Evolutionary conservation across 2,888 invertebrate species (phyloP), one percentile per base, ranked within the genome.

Genomic region (Ypsolopha scabrella): DNA sequence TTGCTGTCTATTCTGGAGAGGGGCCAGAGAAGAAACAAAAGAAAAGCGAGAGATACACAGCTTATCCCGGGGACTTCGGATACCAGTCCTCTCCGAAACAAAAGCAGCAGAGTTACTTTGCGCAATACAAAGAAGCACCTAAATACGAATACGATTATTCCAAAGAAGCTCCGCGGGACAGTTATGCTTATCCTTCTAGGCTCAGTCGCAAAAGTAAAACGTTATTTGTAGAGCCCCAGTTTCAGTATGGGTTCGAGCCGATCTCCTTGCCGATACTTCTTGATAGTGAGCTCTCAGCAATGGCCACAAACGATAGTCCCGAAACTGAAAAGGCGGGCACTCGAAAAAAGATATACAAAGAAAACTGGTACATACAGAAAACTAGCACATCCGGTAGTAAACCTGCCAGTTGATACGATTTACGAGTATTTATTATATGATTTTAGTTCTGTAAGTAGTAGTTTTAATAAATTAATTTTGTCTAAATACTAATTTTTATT

Each of bases 211-310:
- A 66, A 53, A 65, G 60, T 51, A 77, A 70, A 59, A 80, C 80
- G 39, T 73, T 73, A 53, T 82, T 83, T 53, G 80, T 85, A 41
- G 83, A 85, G 57, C 87, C 87, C 0, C 83, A 80, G 54, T 86
- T 80, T 59, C 85, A 87, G 57, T 87, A 86, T 57, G 87, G 87
- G 7, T 87, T 87, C 61, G 82, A 85, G 55, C 86, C 87, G 8
- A 67, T 81, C 51, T 60, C 72, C 7, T 57, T 81, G 55, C 80
- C 83, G 39, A 66, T 66, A 51, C 62, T 81, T 33, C 67, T 83
- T 37, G 83, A 85, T 56, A 80, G 81, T 54, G 83, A 85, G 58
- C 58, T 82, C 33, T 72, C 83, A 11, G 75, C 85, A 7, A 81
- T 83, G 80, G 78, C 82, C 2, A 79, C 73, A 59, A 81, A 80